Evolutionary conservation across 2,888 invertebrate genomes (phyloP).

Genomic region (Maniola hyperantus): DNA sequence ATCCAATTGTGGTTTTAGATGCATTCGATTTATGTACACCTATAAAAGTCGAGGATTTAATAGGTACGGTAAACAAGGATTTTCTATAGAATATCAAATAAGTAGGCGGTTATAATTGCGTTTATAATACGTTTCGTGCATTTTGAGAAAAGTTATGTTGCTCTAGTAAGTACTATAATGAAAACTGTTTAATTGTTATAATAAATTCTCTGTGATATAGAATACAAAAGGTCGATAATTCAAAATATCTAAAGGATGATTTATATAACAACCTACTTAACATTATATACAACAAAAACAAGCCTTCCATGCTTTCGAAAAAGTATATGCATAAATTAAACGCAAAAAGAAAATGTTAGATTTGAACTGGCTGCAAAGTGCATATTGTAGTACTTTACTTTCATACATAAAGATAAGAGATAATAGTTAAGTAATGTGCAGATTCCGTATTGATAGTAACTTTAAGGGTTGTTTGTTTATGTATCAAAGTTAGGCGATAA

Average conservation of each 20-base stretch:
- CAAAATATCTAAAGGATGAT: no score
- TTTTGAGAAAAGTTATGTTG: background rate
- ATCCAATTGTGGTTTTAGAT: slow-evolving; percentile 80
- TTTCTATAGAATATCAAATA: background rate
- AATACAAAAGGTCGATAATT: no score
- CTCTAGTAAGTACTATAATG: background rate
- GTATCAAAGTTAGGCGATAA: slow-evolving; percentile 68
- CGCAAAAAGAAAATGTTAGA: no score
- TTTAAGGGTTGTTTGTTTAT: slow-evolving; percentile 37
- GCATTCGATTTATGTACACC: slow-evolving; percentile 66
- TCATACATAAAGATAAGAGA: no score
- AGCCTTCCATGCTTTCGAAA: no score
- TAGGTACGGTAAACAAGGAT: slow-evolving; percentile 5
- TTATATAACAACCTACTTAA: no score
- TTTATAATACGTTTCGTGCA: background rate
- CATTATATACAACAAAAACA: no score
- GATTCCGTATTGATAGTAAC: slow-evolving; percentile 1
- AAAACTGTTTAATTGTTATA: background rate
- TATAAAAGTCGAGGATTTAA: slow-evolving; percentile 36
- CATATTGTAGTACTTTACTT: no score
- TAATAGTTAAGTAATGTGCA: background rate
- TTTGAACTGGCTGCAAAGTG: no score
- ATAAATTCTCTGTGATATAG: no score
- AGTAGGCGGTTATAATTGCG: slow-evolving; percentile 14
- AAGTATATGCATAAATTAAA: no score